These are phyloP conservation scores for Xiphophorus maculatus DNA, from an alignment of 2,113 vertebrate species.

Conservation along the genomic window DNA sequence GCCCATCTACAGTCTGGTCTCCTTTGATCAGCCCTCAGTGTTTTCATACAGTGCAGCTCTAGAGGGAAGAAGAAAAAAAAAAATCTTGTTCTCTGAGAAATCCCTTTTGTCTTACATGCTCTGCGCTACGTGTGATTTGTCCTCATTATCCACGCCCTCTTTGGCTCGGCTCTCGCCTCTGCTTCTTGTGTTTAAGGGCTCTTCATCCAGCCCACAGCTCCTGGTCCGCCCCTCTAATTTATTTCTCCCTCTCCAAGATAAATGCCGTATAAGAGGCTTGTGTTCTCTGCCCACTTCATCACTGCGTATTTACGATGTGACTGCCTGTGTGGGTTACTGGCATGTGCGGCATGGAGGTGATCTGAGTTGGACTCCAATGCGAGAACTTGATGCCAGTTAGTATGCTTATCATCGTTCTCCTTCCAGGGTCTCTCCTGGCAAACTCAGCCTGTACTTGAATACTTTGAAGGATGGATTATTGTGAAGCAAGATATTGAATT, in stretches of 20 bases:
- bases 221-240: slow-evolving; percentile 55
- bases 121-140: slow-evolving; percentile 28
- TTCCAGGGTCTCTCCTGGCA: slow-evolving; percentile 35
- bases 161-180: slow-evolving; percentile 8
- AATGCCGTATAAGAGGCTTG: slow-evolving; percentile 49
- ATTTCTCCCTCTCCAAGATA: slow-evolving; percentile 60
- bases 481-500: background rate
- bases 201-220: slow-evolving; percentile 43
- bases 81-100: slow-evolving; percentile 12
- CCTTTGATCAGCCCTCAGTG: slow-evolving; percentile 24
- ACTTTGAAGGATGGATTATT: background rate
- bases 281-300: slow-evolving; percentile 56
- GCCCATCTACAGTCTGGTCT: slow-evolving; percentile 2
- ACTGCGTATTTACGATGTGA: slow-evolving; percentile 58
- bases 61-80: background rate
- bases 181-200: slow-evolving; percentile 37
- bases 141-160: slow-evolving; percentile 38
- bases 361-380: slow-evolving; percentile 40
- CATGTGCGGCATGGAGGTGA: slow-evolving; percentile 21
- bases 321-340: slow-evolving; percentile 53
- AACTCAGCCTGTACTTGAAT: slow-evolving; percentile 5
- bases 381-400: slow-evolving; percentile 21
- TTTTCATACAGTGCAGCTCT: background rate
- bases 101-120: slow-evolving; percentile 27
- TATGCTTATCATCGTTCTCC: slow-evolving; percentile 54